A percentile compares a stretch with the other conserved stretches of the same genome.
These are phyloP conservation scores for Esox masquinongy DNA, from an alignment of 2,797 vertebrate genomes.

Conservation along the genomic window DNA sequence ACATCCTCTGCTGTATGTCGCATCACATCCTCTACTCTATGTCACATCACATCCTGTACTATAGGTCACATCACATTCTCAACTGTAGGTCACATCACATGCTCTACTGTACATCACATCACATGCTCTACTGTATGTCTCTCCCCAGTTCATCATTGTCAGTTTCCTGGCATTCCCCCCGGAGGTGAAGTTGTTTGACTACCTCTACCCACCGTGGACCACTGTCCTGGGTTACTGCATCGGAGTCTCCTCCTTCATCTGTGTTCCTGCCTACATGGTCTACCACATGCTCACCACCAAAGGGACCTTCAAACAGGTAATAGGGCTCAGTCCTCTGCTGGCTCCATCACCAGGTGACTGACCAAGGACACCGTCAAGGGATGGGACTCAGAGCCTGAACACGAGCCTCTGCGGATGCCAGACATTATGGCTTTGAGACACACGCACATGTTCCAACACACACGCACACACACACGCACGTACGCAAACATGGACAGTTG, in stretches of 20 bases:
- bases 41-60: neutral
- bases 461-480: conserved; percentile 1
- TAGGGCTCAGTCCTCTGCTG: conserved; percentile 19
- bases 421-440: conserved; percentile 1
- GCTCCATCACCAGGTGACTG: conserved; percentile 24
- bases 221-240: conserved; percentile 92
- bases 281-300: conserved; percentile 85
- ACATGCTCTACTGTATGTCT: neutral
- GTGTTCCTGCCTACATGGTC: conserved; percentile 90
- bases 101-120: neutral
- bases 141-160: conserved; percentile 89
- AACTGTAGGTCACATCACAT: neutral
- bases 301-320: conserved; percentile 93
- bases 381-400: conserved; percentile 37
- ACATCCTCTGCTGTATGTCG: neutral
- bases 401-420: conserved; percentile 22
- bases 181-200: conserved; percentile 87
- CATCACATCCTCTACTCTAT: neutral
- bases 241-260: conserved; percentile 93
- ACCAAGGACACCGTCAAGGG: conserved; percentile 54
- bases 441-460: conserved; percentile 6
- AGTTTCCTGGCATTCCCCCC: conserved; percentile 92
- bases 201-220: conserved; percentile 91
- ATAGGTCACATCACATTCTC: neutral
- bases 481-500: conserved; percentile 1